These are phyloP conservation scores for Noctua janthina DNA, from an alignment of 2,888 invertebrate genomes.

Conservation along the genomic window DNA sequence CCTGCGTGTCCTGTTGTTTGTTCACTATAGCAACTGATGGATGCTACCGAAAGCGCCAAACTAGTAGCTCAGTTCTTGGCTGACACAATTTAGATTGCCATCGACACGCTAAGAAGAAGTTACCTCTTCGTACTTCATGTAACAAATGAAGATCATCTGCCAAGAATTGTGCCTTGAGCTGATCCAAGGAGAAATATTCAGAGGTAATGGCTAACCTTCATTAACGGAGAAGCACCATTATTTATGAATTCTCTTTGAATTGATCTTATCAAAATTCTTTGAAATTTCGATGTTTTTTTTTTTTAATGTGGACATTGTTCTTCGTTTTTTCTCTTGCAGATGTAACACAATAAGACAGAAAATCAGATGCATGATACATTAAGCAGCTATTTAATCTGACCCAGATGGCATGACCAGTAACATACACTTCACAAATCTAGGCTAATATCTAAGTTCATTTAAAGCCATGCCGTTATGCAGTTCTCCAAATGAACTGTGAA, in stretches of 20 bases:
- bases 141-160: neutral
- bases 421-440: neutral
- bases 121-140: neutral
- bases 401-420: neutral
- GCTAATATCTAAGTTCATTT: neutral
- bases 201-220: neutral
- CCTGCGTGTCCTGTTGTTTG: no score
- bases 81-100: no score
- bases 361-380: neutral
- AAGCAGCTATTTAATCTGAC: neutral
- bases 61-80: no score
- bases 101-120: neutral
- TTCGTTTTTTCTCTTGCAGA: neutral
- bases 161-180: neutral
- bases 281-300: neutral
- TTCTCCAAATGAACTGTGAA: slow-evolving; percentile 29
- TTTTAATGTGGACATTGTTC: no score
- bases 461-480: neutral
- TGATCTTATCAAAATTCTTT: neutral
- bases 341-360: neutral
- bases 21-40: no score
- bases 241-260: neutral
- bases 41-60: no score
- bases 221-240: neutral
- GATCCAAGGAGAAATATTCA: neutral